These are phyloP conservation scores for Garrulus glandarius DNA, from an alignment of 2,797 vertebrate genomes.

Conservation along the genomic window DNA sequence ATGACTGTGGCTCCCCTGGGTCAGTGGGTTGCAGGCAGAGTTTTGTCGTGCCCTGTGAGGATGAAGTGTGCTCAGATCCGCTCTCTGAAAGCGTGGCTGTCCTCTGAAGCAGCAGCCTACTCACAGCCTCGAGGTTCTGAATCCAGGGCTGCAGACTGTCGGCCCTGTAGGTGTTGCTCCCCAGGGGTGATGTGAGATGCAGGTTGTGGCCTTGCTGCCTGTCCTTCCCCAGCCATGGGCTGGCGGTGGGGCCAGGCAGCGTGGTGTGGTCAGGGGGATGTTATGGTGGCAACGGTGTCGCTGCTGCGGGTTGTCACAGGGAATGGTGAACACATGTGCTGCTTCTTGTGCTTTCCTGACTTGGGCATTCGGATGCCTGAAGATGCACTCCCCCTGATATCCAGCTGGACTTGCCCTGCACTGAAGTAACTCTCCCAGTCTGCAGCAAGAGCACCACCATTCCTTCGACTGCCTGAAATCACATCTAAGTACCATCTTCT, in stretches of 20 bases:
- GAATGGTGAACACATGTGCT: rapidly evolving
- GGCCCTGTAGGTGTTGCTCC: neutral
- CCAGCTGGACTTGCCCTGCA: neutral
- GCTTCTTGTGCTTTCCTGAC: neutral
- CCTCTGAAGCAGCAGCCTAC: rapidly evolving
- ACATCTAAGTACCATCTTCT: neutral
- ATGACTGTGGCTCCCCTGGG: neutral
- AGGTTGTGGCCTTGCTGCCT: neutral
- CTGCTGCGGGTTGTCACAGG: neutral
- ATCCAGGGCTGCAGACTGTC: neutral
- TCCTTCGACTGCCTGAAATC: neutral
- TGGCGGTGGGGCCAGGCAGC: rapidly evolving
- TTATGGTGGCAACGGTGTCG: rapidly evolving
- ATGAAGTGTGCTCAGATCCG: rapidly evolving
- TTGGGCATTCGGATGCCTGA: neutral
- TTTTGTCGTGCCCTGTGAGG: neutral
- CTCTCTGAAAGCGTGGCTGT: rapidly evolving
- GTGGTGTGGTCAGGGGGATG: rapidly evolving
- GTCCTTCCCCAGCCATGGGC: neutral
- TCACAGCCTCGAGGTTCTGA: rapidly evolving
- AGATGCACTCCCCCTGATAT: neutral
- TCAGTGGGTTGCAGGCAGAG: neutral
- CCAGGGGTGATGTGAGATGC: rapidly evolving
- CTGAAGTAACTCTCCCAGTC: neutral
- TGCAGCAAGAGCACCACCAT: neutral